Evolutionary conservation across 2,113 vertebrate species (phyloP), one percentile per base, ranked within the genome.

Genomic region (Alouatta palliata): DNA sequence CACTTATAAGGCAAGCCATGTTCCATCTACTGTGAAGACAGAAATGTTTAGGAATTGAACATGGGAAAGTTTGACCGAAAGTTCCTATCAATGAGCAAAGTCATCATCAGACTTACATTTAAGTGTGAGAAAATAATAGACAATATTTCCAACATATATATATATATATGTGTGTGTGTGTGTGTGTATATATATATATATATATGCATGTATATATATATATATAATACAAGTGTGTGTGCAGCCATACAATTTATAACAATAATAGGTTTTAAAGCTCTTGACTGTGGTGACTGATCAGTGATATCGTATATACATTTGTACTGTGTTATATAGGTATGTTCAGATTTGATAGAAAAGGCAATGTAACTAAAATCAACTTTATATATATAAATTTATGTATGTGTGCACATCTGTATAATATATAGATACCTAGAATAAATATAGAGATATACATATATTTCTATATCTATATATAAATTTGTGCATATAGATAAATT

Each of bases 1-100:
- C 58, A 54, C 73, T 97, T 95, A 90, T 47, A 45, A 93, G 17
- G 76, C 66, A 94, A 97, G 61, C 87, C 56, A 30, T 71, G 23
- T 71, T 70, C 45, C 2, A 0, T 94, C 64, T 92, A 47, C 45
- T 84, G 66, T 54, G 56, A 90, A 94, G 43, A 75, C 6, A 77
- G 58, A 88, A 86, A 84, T 77, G 32, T n/a, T 84, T 45, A 97
- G 1, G 77, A 84, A 20, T 40, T 49, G 84, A 75, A 71, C 43
- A 5, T 12, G 40, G 45, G 19, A 83, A 95, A 12, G 20, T 6
- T 32, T 93, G 40, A 58, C 45, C 32, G 45, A 86, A 64, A 52
- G 16, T 76, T 85, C 32, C n/a, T 47, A 64, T 40, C 66, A 77
- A 8, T 80, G 17, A 97, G 19, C 3, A 61, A 64, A 83, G 2